Base-by-base conservation (phyloP, 2,797 vertebrate species). In the Potorous gilbertii region DNA sequence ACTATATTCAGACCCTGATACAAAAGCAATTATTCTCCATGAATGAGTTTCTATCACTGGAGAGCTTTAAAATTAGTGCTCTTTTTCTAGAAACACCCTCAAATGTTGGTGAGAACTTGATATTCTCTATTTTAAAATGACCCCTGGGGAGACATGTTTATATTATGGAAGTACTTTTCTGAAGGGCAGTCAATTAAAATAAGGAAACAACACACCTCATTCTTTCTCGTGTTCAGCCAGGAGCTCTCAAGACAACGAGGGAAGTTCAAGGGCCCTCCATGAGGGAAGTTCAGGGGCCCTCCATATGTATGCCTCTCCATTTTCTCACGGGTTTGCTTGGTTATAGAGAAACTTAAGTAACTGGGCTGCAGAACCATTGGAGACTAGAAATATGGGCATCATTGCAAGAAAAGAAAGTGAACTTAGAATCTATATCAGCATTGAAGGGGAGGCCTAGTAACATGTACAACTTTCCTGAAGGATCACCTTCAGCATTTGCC, bases 51-150 rank as follows among this genome's bases (percentile, higher is more conserved):
- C 50, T 46, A 81, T 18, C 74, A 55, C 0, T 87, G 66, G 56
- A 93, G 87, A 93, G 34, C 14, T 40, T 81, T 21, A 87, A 40
- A 50, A 34, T n/a, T 95, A 59, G 56, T 56, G 55, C 1, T 55
- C 14, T 54, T 94, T 94, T 81, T 14, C 46, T 93, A 16, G 66
- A 46, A 93, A 16, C 31, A 27, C 40, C 1, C n/a, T 56, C 24
- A 46, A n/a, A 89, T 62, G 56, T 18, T 93, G 90, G 57, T 1
- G 91, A 95, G 90, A 92, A 21, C 5, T 92, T 91, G 66, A 92
- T 1, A 91, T 93, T 93, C 87, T 94, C 55, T 46, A 93, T 90
- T 96, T 94, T 92, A 97, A 59, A 93, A 56, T 54, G 40, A 66
- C 52, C 29, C 6, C 18, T 57, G 18, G 66, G 50, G 1, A 4